A percentile compares a stretch with the other conserved stretches of the same genome.
Evolutionary conservation across 35 echinoderm and acorn worm genomes (phyloP).

Genomic region (Heliocidaris tuberculata): DNA sequence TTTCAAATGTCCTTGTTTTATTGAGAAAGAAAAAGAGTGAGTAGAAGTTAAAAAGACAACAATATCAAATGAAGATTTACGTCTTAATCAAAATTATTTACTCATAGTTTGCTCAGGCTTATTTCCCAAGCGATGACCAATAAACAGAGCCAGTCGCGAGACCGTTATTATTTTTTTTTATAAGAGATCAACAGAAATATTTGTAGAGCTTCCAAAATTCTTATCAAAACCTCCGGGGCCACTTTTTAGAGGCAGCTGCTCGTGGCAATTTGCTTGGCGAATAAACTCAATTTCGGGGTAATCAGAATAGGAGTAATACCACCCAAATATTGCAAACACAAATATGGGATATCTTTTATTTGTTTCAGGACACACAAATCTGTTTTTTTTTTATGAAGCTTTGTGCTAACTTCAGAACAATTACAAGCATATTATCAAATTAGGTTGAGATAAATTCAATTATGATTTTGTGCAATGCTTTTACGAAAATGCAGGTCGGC

Average conservation of each 20-base stretch:
- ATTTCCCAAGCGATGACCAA: conserved; percentile 22
- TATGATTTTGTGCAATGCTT: too few relatives aligned
- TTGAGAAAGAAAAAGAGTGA: neutral
- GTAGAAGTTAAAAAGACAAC: neutral
- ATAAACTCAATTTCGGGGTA: conserved; percentile 37
- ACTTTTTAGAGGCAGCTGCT: conserved; percentile 17
- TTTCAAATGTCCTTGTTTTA: neutral
- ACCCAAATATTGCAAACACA: neutral
- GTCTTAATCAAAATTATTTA: conserved; percentile 19
- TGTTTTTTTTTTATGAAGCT: neutral
- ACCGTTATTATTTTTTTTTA: neutral
- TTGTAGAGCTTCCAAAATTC: neutral
- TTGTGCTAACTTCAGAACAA: neutral
- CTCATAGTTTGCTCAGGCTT: neutral
- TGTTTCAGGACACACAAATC: neutral
- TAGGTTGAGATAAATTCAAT: neutral
- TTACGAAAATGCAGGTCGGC: neutral
- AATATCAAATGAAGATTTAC: neutral
- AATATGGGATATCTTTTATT: neutral
- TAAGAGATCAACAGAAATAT: neutral
- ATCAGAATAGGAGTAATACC: neutral
- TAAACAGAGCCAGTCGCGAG: neutral
- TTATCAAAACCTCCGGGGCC: neutral
- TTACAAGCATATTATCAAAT: neutral
- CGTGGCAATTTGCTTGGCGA: conserved; percentile 20